Evolutionary conservation across 2,113 vertebrate genomes (phyloP).

Genomic region (Xenotilapia flavipinnis): DNA sequence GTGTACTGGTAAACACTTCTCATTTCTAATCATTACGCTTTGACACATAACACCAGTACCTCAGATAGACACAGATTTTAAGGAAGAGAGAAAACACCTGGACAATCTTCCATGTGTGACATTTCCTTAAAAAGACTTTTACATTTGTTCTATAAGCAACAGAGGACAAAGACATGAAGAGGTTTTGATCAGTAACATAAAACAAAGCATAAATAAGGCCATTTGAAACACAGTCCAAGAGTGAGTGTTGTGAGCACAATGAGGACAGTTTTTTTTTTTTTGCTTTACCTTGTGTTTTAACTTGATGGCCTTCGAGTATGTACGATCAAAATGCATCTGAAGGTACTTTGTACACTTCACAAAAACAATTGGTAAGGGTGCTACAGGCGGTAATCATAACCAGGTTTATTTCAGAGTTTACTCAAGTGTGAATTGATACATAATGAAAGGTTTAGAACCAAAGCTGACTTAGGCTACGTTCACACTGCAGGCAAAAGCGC

Average conservation of each 20-base stretch:
- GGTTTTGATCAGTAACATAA: not conserved
- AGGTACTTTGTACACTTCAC: not conserved
- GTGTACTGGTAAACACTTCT: slow-evolving; percentile 1
- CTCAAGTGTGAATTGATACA: not conserved
- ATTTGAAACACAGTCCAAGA: not conserved
- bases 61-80: not conserved
- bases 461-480: not conserved
- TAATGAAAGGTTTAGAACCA: not conserved
- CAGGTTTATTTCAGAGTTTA: not conserved
- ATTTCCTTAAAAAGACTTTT: not conserved
- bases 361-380: not conserved
- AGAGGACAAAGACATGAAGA: not conserved
- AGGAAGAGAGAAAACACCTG: not conserved
- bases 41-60: slow-evolving; percentile 37
- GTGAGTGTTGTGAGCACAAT: not conserved
- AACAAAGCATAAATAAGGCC: not conserved
- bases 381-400: not conserved
- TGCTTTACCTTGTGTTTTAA: not conserved
- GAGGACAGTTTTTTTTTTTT: not conserved
- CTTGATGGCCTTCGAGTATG: not conserved
- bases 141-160: not conserved
- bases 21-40: slow-evolving; percentile 2
- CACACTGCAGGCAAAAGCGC: too few species aligned
- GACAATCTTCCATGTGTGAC: not conserved
- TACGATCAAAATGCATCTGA: not conserved